Base-by-base conservation (phyloP, 1,140 invertebrate genomes). In the Pemphigus obesinymphae region DNA sequence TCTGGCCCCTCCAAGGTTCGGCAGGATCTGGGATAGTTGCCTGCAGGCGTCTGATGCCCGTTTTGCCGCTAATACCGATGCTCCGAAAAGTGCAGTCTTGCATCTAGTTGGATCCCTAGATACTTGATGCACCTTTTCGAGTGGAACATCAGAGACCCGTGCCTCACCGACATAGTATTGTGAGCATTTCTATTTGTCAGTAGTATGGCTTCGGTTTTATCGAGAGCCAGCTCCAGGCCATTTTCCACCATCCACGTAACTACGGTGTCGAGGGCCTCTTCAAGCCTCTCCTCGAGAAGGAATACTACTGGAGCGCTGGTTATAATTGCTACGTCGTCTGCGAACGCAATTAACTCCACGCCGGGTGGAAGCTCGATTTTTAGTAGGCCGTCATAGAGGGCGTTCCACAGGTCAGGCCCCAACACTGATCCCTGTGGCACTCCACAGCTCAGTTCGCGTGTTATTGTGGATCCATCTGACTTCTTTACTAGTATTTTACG, bases 371-470 rank as follows among this genome's bases (percentile, higher is more conserved):
- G 20, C 0, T 3, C 1, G 4, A 68, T 37, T 45, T 63, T 43
- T 4, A 82, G 23, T 0, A 82, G 10, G 5, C 10, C 80, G 43
- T 63, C n/a, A n/a, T 82, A 82, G 20, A 82, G 0, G 26, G 68
- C 1, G 29, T 82, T 82, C 80, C 80, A 82, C 1, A 82, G 55
- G 3, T 45, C 31, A 8, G 61, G 80, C 15, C 80, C 80, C 3
- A 82, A 11, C 3, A 45, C 34, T 7, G 55, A 63, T 0, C 61
- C 80, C 26, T 82, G 80, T 0, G 61, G 80, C 7, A 82, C 80
- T 6, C 80, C 80, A 8, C 48, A 31, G 17, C 23, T 81, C 4
- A 82, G 23, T 3, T 58, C 23, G 0, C 23, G 8, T 29, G 26
- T 58, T 7, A 13, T 58, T 3, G 10, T 1, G 3, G 55, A 29